Evolutionary conservation across 2,113 vertebrate species (phyloP).

Genomic region (Anhinga anhinga): DNA sequence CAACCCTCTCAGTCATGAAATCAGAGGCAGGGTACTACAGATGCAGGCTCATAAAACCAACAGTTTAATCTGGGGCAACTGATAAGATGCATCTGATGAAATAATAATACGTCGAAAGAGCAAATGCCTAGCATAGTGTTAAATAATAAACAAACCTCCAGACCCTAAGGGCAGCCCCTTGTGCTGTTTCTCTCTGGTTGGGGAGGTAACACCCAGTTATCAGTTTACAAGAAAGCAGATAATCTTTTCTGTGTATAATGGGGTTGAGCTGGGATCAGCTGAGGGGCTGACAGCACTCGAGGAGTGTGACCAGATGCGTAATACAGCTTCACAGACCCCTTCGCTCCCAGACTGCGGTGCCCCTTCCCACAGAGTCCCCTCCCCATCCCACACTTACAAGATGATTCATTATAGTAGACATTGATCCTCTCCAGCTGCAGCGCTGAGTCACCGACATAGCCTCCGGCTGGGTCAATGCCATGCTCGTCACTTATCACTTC

Average conservation of each 20-base stretch:
- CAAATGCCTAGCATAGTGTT: not conserved
- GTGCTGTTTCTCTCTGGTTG: not conserved
- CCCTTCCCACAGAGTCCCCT: not conserved
- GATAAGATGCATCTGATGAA: not conserved
- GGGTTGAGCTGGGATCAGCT: not conserved
- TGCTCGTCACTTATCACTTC: slow-evolving; percentile 96
- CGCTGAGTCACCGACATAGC: slow-evolving; percentile 86
- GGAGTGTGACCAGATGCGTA: not conserved
- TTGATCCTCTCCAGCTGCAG: slow-evolving; percentile 92
- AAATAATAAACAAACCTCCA: not conserved
- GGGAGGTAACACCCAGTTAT: not conserved
- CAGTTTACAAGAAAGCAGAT: not conserved
- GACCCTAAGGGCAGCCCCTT: not conserved
- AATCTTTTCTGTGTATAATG: not conserved
- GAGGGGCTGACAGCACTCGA: rapidly evolving
- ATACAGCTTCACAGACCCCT: not conserved
- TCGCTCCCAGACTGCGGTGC: too few relatives aligned
- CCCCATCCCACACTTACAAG: slow-evolving; percentile 78
- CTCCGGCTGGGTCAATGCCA: slow-evolving; percentile 87
- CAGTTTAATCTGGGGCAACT: not conserved
- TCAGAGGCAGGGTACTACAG: not conserved
- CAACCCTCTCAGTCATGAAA: not conserved
- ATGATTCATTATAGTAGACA: slow-evolving; percentile 94
- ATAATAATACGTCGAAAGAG: not conserved
- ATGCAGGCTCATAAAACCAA: not conserved